Evolutionary conservation across 2,888 invertebrate genomes (phyloP).

Genomic region (Azorinus chamasolen): DNA sequence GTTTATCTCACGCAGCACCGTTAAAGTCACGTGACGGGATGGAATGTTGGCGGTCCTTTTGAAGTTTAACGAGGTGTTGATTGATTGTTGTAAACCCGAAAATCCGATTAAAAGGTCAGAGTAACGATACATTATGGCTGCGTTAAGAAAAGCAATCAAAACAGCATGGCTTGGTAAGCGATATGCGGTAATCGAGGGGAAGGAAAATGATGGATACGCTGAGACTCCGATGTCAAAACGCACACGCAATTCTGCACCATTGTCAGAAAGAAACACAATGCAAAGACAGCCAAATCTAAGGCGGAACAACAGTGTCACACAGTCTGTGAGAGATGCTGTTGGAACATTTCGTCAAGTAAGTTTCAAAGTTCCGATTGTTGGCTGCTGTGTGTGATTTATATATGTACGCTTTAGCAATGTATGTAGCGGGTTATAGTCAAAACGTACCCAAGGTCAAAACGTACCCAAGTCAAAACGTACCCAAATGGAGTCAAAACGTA

Average conservation of each 20-base stretch:
- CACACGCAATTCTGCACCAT: constrained; percentile 1
- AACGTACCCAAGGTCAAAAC: too few relatives aligned
- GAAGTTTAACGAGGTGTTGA: constrained; percentile 48
- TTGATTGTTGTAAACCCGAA: constrained; percentile 18
- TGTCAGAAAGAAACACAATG: constrained; percentile 18
- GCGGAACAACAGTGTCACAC: constrained; percentile 71
- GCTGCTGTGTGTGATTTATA: too few relatives aligned
- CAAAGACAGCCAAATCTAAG: constrained; percentile 34
- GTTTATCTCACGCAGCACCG: too few relatives aligned
- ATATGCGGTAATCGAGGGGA: constrained; percentile 71
- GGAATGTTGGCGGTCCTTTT: constrained; percentile 55
- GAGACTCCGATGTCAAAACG: constrained; percentile 51
- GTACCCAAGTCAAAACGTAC: too few relatives aligned
- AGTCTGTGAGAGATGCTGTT: constrained; percentile 80
- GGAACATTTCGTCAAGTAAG: constrained; percentile 78
- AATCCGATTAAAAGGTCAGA: constrained; percentile 5
- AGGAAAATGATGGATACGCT: constrained; percentile 67
- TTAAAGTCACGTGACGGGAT: too few relatives aligned
- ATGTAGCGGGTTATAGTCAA: too few relatives aligned
- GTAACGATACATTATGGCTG: constrained; percentile 32
- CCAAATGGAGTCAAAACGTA: too few relatives aligned
- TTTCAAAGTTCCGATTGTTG: not conserved
- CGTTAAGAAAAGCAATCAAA: constrained; percentile 64
- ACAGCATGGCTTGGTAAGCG: constrained; percentile 69
- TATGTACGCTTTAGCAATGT: too few relatives aligned